Base-by-base conservation (phyloP, 2,888 invertebrate species). In the Apoda limacodes region DNA sequence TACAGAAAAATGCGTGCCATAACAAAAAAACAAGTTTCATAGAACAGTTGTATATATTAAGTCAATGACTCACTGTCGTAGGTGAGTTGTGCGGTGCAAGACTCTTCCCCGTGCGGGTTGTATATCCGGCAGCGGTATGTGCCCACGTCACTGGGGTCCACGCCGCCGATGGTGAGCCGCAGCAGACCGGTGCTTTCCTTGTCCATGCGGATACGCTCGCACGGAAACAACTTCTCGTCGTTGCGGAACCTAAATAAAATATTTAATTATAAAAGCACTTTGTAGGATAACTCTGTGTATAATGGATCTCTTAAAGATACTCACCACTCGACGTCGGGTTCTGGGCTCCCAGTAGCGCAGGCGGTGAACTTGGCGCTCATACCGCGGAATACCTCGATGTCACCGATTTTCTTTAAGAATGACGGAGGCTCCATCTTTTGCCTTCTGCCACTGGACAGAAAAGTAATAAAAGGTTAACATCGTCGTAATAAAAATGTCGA, bases 311-410 rank as follows among this genome's bases (percentile, higher is more conserved):
- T 6, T 2, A 30, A 22, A 4, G 14, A 5, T 2, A 23, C 55
- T 28, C 23, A 78, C 80, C 80, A 80, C 32, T 94, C 93, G 26
- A 90, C 92, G 34, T 90, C 91, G 0, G 95, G 95, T 33, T 93
- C 93, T 0, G 95, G 95, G 34, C 84, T 83, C 34, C 95, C 95
- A 25, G 90, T 88, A 26, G 90, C 89, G 61, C 95, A 95, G 32
- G 95, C 95, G n/a, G 94, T 95, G 66, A 95, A 94, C 71, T 93
- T 93, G 31, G 92, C 94, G 23, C 90, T 87, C 89, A 94, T 92
- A 19, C 93, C 92, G 52, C 89, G 88, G 66, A 89, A 89, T 30
- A 93, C 85, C 63, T 95, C 94, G 22, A 89, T 89, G 60, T 95
- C 94, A 0, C 93, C 93, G 50, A 95, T 90, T 55, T 88, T 89